These are phyloP conservation scores for Uria lomvia DNA, from an alignment of 2,113 vertebrate genomes.

Conservation along the genomic window DNA sequence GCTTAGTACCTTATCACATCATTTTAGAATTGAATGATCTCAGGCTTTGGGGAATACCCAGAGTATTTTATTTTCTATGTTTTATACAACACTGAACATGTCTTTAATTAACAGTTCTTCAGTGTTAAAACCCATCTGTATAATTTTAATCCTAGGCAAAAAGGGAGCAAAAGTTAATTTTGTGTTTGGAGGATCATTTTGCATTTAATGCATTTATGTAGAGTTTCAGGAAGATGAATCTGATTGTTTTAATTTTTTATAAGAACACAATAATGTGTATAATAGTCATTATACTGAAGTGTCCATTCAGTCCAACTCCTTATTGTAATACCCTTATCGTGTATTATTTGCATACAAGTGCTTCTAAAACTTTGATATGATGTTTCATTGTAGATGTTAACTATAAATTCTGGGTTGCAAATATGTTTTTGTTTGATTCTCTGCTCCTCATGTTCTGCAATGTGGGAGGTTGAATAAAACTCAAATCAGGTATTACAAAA, in stretches of 20 bases:
- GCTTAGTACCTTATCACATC: background rate
- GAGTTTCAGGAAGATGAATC: background rate
- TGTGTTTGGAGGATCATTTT: background rate
- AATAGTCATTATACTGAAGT: background rate
- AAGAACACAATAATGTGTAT: background rate
- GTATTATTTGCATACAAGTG: background rate
- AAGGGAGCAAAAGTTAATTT: background rate
- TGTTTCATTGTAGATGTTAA: background rate
- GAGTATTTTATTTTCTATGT: background rate
- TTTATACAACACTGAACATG: background rate
- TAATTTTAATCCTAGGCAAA: background rate
- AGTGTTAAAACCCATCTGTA: background rate
- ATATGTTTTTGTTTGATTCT: background rate
- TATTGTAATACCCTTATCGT: background rate
- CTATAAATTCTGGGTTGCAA: background rate
- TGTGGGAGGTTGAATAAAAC: background rate
- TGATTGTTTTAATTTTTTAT: background rate
- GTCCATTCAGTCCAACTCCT: background rate
- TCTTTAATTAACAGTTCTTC: background rate
- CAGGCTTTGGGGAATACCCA: background rate
- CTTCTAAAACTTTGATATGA: background rate
- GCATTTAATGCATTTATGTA: background rate
- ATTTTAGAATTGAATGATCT: background rate
- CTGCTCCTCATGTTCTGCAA: background rate
- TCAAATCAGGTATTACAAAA: background rate